These are phyloP conservation scores for Pilophorus perplexus DNA, from an alignment of 2,888 invertebrate genomes.

Conservation along the genomic window DNA sequence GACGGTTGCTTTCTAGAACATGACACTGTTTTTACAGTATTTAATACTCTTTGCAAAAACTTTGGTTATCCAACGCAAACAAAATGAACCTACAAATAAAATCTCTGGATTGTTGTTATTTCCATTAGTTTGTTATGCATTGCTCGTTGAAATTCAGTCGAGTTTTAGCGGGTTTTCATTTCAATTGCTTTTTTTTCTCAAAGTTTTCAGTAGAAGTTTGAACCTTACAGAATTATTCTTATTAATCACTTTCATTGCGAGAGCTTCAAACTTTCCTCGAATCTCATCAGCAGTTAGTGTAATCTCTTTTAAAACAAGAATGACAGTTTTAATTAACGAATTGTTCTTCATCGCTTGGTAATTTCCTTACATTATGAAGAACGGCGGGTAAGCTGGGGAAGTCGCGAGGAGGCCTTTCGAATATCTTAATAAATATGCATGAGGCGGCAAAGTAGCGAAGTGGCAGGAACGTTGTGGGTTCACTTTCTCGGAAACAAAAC, in stretches of 20 bases:
- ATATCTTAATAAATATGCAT: conserved; percentile 20
- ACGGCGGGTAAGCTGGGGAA: not conserved
- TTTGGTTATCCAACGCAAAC: too few species aligned
- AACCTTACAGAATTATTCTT: too few species aligned
- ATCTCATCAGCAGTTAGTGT: too few species aligned
- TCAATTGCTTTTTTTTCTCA: conserved; percentile 12
- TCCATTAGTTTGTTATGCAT: too few species aligned
- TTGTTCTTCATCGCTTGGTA: conserved; percentile 27
- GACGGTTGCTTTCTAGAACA: too few species aligned
- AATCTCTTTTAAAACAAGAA: conserved; percentile 28
- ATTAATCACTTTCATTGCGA: conserved; percentile 11
- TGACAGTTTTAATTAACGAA: conserved; percentile 35
- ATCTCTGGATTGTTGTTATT: too few species aligned
- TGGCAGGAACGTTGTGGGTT: too few species aligned
- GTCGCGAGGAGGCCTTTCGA: not conserved
- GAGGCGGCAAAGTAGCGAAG: not conserved
- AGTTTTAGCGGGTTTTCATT: conserved; percentile 17
- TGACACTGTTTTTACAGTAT: too few species aligned
- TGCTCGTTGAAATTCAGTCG: conserved; percentile 20
- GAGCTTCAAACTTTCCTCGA: conserved; percentile 12
- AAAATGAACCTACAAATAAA: too few species aligned
- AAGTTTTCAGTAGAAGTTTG: conserved; percentile 18
- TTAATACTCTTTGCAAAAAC: too few species aligned
- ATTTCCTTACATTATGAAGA: conserved; percentile 12
- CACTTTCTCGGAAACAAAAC: too few species aligned